Conservation (phyloP, 64 coral and sea anemone genomes). For the Cladopsammia gracilis region DNA sequence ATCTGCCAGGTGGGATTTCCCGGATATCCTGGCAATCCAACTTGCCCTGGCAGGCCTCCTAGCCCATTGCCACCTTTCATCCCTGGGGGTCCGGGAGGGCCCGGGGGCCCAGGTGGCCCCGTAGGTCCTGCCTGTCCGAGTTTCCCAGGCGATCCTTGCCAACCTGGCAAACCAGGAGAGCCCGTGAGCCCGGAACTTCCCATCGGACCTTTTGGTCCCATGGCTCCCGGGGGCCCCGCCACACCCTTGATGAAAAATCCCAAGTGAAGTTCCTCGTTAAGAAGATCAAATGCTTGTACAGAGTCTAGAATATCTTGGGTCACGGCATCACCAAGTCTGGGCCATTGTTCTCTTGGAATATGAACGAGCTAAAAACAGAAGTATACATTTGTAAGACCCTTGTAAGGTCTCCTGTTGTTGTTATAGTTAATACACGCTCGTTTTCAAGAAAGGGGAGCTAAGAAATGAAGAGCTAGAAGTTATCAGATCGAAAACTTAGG, state of each 20-base stretch:
- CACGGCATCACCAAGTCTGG: slow-evolving; percentile 67
- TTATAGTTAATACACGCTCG: no score
- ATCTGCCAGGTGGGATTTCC: slow-evolving; percentile 13
- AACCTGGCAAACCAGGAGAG: slow-evolving; percentile 53
- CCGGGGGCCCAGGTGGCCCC: slow-evolving; percentile 57
- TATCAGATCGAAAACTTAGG: no score
- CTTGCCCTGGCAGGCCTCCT: slow-evolving; percentile 66
- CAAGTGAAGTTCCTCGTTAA: slow-evolving; percentile 63
- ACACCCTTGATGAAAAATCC: slow-evolving; percentile 81
- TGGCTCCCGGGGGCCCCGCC: slow-evolving; percentile 57
- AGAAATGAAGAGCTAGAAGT: no score
- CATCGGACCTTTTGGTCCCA: slow-evolving; percentile 65
- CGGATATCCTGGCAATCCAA: slow-evolving; percentile 56
- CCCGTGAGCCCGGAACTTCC: slow-evolving; percentile 46
- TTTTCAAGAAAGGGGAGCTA: no score
- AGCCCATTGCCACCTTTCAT: slow-evolving; percentile 34
- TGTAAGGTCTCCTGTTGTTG: neutral
- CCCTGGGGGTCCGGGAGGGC: slow-evolving; percentile 40
- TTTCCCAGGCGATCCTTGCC: slow-evolving; percentile 58
- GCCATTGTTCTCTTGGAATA: slow-evolving; percentile 71
- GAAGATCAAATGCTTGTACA: slow-evolving; percentile 51
- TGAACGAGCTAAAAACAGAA: slow-evolving; percentile 28
- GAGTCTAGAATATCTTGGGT: slow-evolving; percentile 71
- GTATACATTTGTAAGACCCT: neutral
- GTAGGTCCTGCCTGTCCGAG: slow-evolving; percentile 34